These are phyloP conservation scores for Miniopterus natalensis DNA, from an alignment of 2,113 vertebrate species.

Conservation along the genomic window DNA sequence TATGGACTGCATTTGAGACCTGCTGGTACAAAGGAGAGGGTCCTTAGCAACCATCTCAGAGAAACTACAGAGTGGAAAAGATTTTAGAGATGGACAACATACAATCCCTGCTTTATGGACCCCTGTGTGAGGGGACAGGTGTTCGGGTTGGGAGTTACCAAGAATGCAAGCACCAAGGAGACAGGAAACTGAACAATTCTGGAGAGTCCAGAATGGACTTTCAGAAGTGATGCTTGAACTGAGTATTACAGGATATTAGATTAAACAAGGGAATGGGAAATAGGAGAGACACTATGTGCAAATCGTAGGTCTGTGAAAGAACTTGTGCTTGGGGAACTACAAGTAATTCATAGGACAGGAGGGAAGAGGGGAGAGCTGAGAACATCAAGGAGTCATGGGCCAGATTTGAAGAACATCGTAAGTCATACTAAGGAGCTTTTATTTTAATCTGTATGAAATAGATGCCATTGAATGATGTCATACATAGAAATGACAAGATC, in stretches of 20 bases:
- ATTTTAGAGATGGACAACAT: background rate
- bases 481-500: background rate
- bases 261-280: background rate
- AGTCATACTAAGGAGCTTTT: background rate
- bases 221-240: background rate
- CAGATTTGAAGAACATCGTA: background rate
- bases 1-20: background rate
- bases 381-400: background rate
- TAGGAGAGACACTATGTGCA: background rate
- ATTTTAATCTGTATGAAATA: constrained; percentile 2
- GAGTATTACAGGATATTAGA: background rate
- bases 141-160: background rate
- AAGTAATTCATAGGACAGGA: background rate
- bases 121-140: background rate
- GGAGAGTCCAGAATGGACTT: background rate
- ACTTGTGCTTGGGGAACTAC: background rate
- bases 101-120: background rate
- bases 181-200: background rate
- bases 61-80: background rate
- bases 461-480: background rate
- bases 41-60: background rate
- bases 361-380: background rate
- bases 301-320: background rate
- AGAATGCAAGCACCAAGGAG: background rate
- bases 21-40: background rate